phyloP scores from a whole-genome alignment of 2,797 vertebrate species.

The Pteropus rufus region DNA sequence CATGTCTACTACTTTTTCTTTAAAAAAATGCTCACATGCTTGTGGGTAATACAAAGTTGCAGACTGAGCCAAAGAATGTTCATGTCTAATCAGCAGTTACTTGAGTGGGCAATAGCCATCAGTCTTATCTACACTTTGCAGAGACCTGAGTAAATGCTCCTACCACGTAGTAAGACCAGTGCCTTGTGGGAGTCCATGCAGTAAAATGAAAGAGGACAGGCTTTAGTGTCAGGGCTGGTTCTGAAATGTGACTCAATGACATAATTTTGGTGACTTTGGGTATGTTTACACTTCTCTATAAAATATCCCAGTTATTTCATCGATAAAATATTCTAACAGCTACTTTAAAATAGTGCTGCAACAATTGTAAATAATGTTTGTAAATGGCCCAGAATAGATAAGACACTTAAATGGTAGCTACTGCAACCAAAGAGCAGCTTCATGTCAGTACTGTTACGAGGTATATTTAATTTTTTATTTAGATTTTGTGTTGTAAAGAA shows the following conservation, averaged over 20 bases:
- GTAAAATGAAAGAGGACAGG: background rate
- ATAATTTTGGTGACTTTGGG: background rate
- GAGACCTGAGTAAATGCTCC: background rate
- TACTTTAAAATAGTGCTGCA: background rate
- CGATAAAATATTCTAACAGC: background rate
- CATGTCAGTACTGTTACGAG: background rate
- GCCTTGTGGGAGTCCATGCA: background rate
- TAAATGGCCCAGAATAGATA: background rate
- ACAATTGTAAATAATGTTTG: background rate
- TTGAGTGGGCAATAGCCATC: background rate
- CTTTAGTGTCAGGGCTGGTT: background rate
- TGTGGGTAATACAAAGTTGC: background rate
- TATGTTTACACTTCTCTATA: background rate
- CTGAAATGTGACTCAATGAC: background rate
- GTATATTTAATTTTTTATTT: background rate
- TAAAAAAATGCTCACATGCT: background rate
- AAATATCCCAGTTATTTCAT: background rate
- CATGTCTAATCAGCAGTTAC: background rate
- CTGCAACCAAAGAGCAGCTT: background rate
- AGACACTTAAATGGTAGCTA: background rate
- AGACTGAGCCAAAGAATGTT: background rate
- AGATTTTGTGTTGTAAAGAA: background rate
- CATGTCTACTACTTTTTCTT: background rate
- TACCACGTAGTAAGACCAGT: background rate
- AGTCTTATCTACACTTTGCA: background rate